Percentiles rank a stretch among this genome's conserved stretches.
phyloP scores from a whole-genome alignment of 2,113 vertebrate species.

The Gadus macrocephalus region DNA sequence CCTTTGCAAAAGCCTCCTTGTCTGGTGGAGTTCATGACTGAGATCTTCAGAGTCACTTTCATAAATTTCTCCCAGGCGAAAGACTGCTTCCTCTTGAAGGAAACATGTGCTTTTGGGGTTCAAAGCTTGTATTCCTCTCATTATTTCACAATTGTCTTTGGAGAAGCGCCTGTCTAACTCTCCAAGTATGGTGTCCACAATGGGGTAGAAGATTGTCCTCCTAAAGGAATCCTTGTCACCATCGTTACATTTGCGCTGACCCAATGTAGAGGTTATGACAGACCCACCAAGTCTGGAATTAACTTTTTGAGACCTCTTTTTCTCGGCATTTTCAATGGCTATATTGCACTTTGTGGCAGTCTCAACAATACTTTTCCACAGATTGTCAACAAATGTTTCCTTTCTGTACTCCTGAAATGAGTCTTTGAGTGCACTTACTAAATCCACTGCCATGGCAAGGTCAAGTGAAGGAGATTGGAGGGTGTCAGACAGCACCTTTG shows the following conservation, averaged over 20 bases:
- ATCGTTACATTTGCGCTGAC: conserved; percentile 10
- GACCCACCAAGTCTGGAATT: neutral
- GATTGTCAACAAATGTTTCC: conserved; percentile 20
- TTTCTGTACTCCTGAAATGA: conserved; percentile 19
- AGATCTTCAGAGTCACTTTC: too few species aligned
- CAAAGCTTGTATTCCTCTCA: conserved; percentile 13
- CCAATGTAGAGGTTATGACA: neutral
- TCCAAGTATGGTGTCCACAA: conserved; percentile 6
- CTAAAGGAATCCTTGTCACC: conserved; percentile 16
- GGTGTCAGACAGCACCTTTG: conserved; percentile 17
- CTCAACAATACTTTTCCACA: conserved; percentile 16
- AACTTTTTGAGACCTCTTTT: conserved; percentile 2
- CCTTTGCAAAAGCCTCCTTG: too few species aligned
- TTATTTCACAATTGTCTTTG: conserved; percentile 22
- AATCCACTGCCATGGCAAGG: conserved; percentile 16
- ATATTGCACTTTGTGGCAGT: conserved; percentile 22
- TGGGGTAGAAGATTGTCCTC: conserved; percentile 15
- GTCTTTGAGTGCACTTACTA: conserved; percentile 6
- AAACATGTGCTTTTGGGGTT: conserved; percentile 7
- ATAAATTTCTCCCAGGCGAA: too few species aligned
- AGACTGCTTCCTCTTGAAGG: neutral
- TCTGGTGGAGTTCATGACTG: too few species aligned
- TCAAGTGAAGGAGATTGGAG: conserved; percentile 27
- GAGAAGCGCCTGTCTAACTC: conserved; percentile 15
- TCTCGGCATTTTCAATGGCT: conserved; percentile 8